These are phyloP conservation scores for Forbesichthys agassizii DNA, from an alignment of 2,113 vertebrate genomes.

Conservation along the genomic window DNA sequence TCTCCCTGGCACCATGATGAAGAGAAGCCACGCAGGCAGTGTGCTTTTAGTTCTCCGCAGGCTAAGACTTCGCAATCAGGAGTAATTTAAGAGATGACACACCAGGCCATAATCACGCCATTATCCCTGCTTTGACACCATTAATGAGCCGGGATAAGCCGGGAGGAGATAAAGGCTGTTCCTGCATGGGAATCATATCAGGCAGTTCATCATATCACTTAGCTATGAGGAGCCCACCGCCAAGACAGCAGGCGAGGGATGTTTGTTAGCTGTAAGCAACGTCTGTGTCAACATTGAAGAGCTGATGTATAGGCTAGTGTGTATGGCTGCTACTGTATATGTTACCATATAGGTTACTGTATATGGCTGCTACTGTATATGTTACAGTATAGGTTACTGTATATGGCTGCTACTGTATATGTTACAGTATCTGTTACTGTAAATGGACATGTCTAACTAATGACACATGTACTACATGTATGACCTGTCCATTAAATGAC, in stretches of 20 bases:
- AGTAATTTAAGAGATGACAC: constrained; percentile 63
- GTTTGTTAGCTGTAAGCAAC: not conserved
- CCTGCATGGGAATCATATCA: constrained; percentile 25
- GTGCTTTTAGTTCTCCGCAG: constrained; percentile 56
- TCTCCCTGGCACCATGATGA: constrained; percentile 49
- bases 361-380: no score
- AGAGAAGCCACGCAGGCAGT: constrained; percentile 37
- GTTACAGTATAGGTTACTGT: no score
- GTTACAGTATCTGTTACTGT: no score
- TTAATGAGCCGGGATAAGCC: constrained; percentile 55
- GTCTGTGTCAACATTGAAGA: no score
- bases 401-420: no score
- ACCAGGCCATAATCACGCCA: constrained; percentile 50
- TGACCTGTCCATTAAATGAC: no score
- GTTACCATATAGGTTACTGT: no score
- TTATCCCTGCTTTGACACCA: constrained; percentile 54
- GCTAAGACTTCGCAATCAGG: constrained; percentile 60
- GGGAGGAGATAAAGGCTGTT: constrained; percentile 41
- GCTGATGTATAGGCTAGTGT: no score
- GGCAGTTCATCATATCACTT: constrained; percentile 33
- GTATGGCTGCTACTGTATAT: no score
- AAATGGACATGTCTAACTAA: no score
- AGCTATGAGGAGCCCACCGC: not conserved
- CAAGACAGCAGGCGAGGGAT: constrained; percentile 4
- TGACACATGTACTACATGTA: no score